Percentiles rank a stretch among this genome's conserved stretches.
Conservation (phyloP, 2,113 vertebrate species). For the Grus americana region DNA sequence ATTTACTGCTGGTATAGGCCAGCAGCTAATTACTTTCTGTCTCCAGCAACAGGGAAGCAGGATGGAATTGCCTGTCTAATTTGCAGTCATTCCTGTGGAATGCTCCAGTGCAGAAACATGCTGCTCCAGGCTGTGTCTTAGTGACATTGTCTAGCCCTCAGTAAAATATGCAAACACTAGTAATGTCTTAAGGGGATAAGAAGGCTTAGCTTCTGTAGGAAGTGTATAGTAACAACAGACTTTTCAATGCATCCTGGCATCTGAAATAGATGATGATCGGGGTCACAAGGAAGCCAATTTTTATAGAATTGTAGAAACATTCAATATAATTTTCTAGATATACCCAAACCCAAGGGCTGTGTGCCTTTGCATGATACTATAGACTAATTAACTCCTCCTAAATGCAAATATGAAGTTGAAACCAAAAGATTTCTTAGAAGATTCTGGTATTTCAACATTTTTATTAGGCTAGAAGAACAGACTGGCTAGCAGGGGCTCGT, state of each 20-base stretch:
- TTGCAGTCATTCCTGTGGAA: slow-evolving; percentile 4
- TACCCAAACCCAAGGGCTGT: background rate
- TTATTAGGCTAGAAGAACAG: background rate
- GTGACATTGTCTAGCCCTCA: background rate
- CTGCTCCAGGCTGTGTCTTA: background rate
- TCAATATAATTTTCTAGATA: background rate
- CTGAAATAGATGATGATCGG: background rate
- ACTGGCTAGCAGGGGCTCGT: background rate
- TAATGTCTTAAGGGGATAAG: background rate
- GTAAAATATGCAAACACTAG: background rate
- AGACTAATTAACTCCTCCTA: background rate
- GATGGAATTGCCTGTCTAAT: slow-evolving; percentile 37
- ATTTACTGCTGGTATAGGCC: slow-evolving; percentile 41
- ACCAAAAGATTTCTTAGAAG: background rate
- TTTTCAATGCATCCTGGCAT: background rate
- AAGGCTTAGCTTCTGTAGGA: background rate
- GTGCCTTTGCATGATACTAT: background rate
- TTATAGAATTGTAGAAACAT: background rate
- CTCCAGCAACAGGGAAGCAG: background rate
- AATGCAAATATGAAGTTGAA: background rate
- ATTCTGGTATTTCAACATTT: background rate
- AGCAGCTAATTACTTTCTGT: slow-evolving; percentile 55
- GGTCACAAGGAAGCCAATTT: background rate
- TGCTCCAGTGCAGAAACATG: background rate
- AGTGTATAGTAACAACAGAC: background rate